Conservation (phyloP, 2,888 invertebrate species). For the Pseudococcus longispinus region DNA sequence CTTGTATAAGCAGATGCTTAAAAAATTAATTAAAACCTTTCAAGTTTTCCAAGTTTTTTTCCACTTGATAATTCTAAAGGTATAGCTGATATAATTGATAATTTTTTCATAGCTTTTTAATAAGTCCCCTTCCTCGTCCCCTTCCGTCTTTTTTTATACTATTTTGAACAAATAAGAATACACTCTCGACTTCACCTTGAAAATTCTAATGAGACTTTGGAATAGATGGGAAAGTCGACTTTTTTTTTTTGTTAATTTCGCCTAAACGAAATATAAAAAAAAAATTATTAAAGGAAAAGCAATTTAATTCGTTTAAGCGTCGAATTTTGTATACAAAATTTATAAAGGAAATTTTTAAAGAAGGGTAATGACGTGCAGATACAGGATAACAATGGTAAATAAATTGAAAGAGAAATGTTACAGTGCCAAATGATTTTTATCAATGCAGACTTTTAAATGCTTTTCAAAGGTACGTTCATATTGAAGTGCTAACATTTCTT, state of each 20-base stretch:
- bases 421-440: constrained; percentile 41
- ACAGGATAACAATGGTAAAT: constrained; percentile 21
- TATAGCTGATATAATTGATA: too few relatives aligned
- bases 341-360: neutral
- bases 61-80: too few relatives aligned
- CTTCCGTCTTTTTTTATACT: too few relatives aligned
- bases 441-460: constrained; percentile 26
- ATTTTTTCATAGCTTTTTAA: too few relatives aligned
- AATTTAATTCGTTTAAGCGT: neutral
- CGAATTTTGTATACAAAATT: constrained; percentile 3
- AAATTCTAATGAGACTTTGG: neutral
- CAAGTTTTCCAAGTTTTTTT: too few relatives aligned
- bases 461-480: constrained; percentile 10
- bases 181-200: neutral
- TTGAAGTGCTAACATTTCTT: constrained; percentile 13
- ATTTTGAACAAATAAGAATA: neutral
- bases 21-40: too few relatives aligned
- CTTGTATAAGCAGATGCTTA: too few relatives aligned
- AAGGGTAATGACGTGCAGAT: constrained; percentile 11
- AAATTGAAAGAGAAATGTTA: constrained; percentile 39
- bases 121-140: neutral
- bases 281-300: neutral
- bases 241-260: neutral
- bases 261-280: neutral
- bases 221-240: neutral